These are phyloP conservation scores for Felis catus DNA, from an alignment of 2,113 vertebrate species.

Conservation along the genomic window DNA sequence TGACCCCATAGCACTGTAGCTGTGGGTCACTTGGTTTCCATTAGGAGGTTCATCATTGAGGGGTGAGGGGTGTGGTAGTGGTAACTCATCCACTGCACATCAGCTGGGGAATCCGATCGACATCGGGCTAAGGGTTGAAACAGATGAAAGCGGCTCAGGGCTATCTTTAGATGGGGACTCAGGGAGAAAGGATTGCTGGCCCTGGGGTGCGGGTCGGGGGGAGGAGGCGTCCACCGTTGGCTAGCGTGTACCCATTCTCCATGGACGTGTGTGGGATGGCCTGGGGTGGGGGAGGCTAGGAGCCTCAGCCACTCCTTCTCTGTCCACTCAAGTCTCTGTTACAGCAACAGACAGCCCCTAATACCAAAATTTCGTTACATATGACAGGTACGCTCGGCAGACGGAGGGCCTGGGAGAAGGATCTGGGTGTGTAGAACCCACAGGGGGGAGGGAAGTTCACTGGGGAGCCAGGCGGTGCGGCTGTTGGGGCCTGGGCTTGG, in stretches of 20 bases:
- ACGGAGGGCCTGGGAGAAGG: neutral
- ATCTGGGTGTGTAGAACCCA: neutral
- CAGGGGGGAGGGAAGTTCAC: rapidly evolving
- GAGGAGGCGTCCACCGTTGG: neutral
- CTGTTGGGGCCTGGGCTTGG: neutral
- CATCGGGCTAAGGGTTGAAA: neutral
- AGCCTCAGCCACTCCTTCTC: neutral
- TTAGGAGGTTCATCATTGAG: neutral
- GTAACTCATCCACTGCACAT: neutral
- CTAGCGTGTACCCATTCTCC: neutral
- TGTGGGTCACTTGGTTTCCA: conserved; percentile 4
- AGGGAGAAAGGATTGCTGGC: neutral
- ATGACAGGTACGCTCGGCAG: neutral
- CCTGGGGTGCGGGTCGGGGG: rapidly evolving
- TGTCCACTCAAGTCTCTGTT: neutral
- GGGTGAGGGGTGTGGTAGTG: neutral
- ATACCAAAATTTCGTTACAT: neutral
- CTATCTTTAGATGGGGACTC: conserved; percentile 3
- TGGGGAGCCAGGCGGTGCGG: neutral
- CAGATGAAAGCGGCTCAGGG: neutral
- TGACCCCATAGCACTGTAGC: neutral
- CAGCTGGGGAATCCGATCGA: neutral
- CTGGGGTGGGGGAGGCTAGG: neutral
- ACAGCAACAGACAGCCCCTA: neutral
- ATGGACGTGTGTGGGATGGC: neutral